phyloP scores from a whole-genome alignment of 1,140 invertebrate species.

The Drepana arcuata region DNA sequence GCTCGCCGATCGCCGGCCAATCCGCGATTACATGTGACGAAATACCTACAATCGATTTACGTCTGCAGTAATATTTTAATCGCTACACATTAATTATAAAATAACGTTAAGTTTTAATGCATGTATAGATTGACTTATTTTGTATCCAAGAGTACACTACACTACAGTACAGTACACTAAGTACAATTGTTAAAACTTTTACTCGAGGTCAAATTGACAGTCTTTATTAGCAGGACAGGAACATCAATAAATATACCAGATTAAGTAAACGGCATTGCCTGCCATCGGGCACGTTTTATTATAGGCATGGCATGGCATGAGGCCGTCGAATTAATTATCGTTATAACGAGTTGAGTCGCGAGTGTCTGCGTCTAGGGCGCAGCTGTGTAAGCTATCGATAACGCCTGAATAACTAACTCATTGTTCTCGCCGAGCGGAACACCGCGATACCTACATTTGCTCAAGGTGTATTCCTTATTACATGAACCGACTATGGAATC shows the following conservation, averaged over 20 bases:
- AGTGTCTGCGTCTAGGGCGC: slow-evolving; percentile 25
- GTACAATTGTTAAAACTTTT: too few relatives aligned
- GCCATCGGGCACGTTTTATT: too few relatives aligned
- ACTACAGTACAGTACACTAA: too few relatives aligned
- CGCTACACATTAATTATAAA: too few relatives aligned
- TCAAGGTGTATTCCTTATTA: neutral
- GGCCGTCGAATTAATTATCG: slow-evolving; percentile 45
- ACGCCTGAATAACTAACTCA: slow-evolving; percentile 23
- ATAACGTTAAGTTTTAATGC: too few relatives aligned
- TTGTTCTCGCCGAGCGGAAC: slow-evolving; percentile 16
- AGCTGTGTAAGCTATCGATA: slow-evolving; percentile 57
- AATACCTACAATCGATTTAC: slow-evolving; percentile 31
- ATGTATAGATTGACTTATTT: too few relatives aligned
- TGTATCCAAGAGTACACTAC: too few relatives aligned
- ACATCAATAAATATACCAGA: too few relatives aligned
- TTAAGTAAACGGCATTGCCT: too few relatives aligned
- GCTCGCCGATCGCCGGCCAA: slow-evolving; percentile 30
- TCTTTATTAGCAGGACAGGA: too few relatives aligned
- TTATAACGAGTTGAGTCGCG: too few relatives aligned
- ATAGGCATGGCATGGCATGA: slow-evolving; percentile 44
- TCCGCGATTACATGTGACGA: slow-evolving; percentile 23
- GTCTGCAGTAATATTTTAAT: slow-evolving; percentile 10
- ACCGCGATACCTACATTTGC: neutral
- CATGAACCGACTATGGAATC: neutral
- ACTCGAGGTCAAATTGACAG: too few relatives aligned